Base-by-base conservation (phyloP, 2,113 vertebrate species). In the Notiomystis cincta region DNA sequence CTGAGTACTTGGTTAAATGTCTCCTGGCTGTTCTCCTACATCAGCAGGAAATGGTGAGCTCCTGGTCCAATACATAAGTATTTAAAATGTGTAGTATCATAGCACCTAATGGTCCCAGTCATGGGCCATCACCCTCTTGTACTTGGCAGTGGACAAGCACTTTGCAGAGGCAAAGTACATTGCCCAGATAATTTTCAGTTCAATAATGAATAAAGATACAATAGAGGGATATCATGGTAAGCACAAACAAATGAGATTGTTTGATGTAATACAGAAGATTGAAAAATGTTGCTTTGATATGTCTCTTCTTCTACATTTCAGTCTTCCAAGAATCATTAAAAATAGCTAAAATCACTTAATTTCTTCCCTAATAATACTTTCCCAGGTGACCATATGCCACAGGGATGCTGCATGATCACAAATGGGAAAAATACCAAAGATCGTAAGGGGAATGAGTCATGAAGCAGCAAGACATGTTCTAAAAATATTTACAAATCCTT, bases 401-500 rank as follows among this genome's bases (percentile, higher is more conserved):
- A 93, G 78, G 73, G 87, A 95, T 73, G 47, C 78, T 69, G 67
- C 58, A n/a, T 0, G 4, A 86, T 90, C 87, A 94, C 58, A 50
- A 66, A 61, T 62, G 75, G 87, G 90, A 91, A 93, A 88, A 85
- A 71, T 79, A 89, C 77, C 87, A 93, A 91, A 89, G 82, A 89
- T 89, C 11, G 0, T 64, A 85, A 89, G 65, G 62, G 62, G 88
- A 72, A 77, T 89, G 94, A 96, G 82, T 93, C 75, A 96, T 23
- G 66, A 87, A 89, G 45, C 62, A 89, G 62, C 72, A 81, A 94
- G 58, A 82, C 47, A 44, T 7, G 7, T 61, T 90, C 82, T 90
- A 96, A 87, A 97, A 97, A 91, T 94, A 96, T 93, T 96, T 95
- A 91, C 45, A 94, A 91, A 95, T 38, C 61, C 57, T 82, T 81